phyloP scores from a whole-genome alignment of 2,888 invertebrate genomes.

The Monochamus alternatus region DNA sequence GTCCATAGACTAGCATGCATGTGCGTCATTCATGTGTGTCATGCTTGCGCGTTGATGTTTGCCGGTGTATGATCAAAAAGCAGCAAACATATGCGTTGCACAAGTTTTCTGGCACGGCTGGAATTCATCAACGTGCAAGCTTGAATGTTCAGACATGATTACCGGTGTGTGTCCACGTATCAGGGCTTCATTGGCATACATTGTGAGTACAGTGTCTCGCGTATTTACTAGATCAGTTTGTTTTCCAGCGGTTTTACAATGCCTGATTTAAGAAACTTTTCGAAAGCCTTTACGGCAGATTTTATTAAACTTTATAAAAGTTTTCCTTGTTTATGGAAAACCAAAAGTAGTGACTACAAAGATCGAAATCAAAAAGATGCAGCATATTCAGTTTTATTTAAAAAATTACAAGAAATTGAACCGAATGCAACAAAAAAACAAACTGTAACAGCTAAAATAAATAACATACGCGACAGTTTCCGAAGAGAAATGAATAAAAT shows the following conservation, averaged over 20 bases:
- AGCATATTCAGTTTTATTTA: too few species aligned
- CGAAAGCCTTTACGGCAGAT: neutral
- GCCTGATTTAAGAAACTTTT: neutral
- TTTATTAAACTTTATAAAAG: neutral
- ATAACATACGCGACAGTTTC: neutral
- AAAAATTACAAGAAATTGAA: too few species aligned
- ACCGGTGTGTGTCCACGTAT: neutral
- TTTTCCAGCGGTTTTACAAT: too few species aligned
- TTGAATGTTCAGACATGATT: neutral
- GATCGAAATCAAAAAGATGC: neutral
- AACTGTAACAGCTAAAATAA: neutral
- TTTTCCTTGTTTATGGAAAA: neutral
- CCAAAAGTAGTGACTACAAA: neutral
- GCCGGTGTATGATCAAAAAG: too few species aligned
- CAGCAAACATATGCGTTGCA: too few species aligned
- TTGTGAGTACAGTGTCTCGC: conserved; percentile 1
- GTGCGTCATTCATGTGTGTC: too few species aligned
- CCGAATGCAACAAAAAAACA: neutral
- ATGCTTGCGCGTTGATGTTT: too few species aligned
- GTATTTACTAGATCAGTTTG: too few species aligned
- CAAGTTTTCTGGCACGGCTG: too few species aligned
- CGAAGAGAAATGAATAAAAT: neutral
- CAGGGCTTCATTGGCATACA: neutral
- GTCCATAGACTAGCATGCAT: too few species aligned
- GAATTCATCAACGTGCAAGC: conserved; percentile 2